phyloP scores from a whole-genome alignment of 1,140 invertebrate species.

The Drosophila triauraria region DNA sequence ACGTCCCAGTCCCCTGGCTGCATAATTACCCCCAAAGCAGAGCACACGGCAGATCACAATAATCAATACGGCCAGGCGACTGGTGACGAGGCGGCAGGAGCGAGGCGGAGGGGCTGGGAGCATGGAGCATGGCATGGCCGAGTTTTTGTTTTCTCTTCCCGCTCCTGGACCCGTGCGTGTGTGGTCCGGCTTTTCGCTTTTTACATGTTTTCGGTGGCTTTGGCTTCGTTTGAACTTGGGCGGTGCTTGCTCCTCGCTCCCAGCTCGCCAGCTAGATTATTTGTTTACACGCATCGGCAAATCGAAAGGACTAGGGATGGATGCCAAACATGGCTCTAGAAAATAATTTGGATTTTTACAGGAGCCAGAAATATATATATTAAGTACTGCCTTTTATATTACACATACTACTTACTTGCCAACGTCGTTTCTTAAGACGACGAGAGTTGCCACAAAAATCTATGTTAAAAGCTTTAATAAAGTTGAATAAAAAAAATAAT shows the following conservation, averaged over 20 bases:
- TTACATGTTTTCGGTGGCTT: conserved; percentile 80
- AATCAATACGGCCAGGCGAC: conserved; percentile 69
- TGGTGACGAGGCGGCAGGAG: not conserved
- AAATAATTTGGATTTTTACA: not conserved
- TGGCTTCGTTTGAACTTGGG: conserved; percentile 75
- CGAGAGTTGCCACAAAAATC: too few relatives aligned
- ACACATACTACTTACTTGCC: too few relatives aligned
- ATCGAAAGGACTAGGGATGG: conserved; percentile 40
- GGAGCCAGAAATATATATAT: not conserved
- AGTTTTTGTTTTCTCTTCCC: conserved; percentile 52
- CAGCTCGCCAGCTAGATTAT: conserved; percentile 65
- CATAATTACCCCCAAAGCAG: conserved; percentile 76
- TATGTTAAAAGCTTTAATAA: too few relatives aligned
- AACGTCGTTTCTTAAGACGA: too few relatives aligned
- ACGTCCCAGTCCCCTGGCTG: conserved; percentile 41
- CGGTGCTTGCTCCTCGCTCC: conserved; percentile 23
- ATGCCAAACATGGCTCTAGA: not conserved
- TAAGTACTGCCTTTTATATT: too few relatives aligned
- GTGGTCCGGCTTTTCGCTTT: conserved; percentile 61
- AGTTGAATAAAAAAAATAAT: too few relatives aligned
- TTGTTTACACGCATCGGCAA: conserved; percentile 80
- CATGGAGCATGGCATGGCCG: conserved; percentile 35
- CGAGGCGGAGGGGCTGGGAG: not conserved
- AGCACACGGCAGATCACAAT: conserved; percentile 80
- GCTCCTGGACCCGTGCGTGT: conserved; percentile 55